A percentile compares a stretch with the other conserved stretches of the same genome.
phyloP scores from a whole-genome alignment of 2,888 invertebrate species.

The Ametastegia equiseti region DNA sequence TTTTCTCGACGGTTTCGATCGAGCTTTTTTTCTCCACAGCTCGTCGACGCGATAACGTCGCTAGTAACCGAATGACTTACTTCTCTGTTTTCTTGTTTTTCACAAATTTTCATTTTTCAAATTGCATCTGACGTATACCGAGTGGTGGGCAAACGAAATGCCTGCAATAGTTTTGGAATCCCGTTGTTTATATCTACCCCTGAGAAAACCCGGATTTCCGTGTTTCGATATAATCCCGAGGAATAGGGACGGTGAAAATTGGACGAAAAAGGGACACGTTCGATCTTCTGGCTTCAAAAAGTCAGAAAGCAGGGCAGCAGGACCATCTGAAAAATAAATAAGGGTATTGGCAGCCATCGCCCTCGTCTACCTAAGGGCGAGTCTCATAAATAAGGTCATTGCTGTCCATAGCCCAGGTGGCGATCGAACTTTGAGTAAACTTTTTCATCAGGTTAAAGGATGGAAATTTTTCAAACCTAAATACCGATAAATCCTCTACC shows the following conservation, averaged over 20 bases:
- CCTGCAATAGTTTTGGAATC: background rate
- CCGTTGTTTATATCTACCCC: background rate
- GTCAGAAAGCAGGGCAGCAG: conserved; percentile 17
- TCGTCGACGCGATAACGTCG: background rate
- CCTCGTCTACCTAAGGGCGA: background rate
- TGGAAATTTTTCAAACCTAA: background rate
- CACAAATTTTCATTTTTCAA: background rate
- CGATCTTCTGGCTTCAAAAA: background rate
- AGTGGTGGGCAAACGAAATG: background rate
- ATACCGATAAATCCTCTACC: background rate
- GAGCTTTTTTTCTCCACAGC: background rate
- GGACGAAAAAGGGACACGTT: background rate
- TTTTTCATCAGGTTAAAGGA: background rate
- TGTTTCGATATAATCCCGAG: background rate
- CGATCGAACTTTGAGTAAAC: background rate
- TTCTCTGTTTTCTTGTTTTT: background rate
- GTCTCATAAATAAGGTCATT: conserved; percentile 36
- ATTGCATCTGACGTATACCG: background rate
- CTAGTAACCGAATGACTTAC: background rate
- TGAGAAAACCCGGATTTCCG: background rate
- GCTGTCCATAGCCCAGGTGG: conserved; percentile 30
- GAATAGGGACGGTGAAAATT: background rate
- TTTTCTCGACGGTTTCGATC: conserved; percentile 31
- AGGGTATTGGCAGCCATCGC: background rate
- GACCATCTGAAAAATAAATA: conserved; percentile 39